phyloP scores from a whole-genome alignment of 2,888 invertebrate species.

The Ferrisia virgata region DNA sequence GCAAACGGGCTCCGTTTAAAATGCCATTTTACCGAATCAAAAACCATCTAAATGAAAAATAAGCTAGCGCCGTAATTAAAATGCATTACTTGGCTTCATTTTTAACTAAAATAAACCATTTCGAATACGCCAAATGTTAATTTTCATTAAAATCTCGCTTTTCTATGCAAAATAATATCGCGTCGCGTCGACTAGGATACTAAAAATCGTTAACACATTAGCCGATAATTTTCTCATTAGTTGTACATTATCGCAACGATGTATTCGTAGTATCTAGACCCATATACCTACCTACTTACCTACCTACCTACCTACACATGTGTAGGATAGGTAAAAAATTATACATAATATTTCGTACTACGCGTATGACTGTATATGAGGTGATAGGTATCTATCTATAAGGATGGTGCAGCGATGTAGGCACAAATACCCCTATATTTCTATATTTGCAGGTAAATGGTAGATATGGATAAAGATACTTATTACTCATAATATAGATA shows the following conservation, averaged over 20 bases:
- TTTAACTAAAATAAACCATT: constrained; percentile 22
- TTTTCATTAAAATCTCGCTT: background rate
- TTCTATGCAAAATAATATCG: background rate
- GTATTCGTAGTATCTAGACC: no score
- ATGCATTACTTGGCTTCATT: constrained; percentile 18
- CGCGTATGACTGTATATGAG: no score
- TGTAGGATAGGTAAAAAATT: no score
- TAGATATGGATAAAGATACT: no score
- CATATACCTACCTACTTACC: no score
- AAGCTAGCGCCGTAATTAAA: constrained; percentile 15
- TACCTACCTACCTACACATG: no score
- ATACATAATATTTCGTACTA: no score
- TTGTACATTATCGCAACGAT: background rate
- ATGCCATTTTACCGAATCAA: constrained; percentile 1
- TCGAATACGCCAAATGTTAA: constrained; percentile 5
- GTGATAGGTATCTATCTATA: no score
- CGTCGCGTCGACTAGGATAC: background rate
- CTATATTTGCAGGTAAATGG: no score
- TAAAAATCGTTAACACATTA: background rate
- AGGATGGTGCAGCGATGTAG: no score
- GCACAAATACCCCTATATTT: no score
- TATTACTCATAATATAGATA: no score
- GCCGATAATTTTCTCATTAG: background rate
- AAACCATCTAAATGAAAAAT: constrained; percentile 5
- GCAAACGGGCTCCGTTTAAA: constrained; percentile 9